Evolutionary conservation across 30 jellyfish, hydroid and myxozoan genomes (phyloP).

Genomic region (Clytia hemisphaerica): DNA sequence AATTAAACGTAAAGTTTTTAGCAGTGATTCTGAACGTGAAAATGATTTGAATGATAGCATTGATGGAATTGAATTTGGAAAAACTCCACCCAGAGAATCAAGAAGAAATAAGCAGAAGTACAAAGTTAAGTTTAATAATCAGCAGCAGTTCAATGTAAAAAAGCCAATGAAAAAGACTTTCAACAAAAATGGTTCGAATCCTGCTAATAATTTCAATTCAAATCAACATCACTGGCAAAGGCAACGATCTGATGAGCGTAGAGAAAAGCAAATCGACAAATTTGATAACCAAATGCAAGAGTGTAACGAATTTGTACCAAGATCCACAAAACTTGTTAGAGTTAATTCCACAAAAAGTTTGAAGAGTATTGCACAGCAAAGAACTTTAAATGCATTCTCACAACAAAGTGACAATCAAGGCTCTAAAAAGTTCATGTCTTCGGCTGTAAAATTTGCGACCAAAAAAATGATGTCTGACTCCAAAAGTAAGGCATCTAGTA

Average conservation of each 20-base stretch:
- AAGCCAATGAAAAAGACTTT: not conserved
- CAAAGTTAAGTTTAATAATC: not conserved
- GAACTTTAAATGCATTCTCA: not conserved
- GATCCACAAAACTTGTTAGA: slow-evolving; percentile 24
- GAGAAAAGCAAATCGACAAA: not conserved
- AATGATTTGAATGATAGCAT: slow-evolving; percentile 11
- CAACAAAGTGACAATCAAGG: not conserved
- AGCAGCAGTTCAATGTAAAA: not conserved
- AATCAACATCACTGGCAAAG: slow-evolving; percentile 1
- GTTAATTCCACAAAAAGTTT: slow-evolving; percentile 30
- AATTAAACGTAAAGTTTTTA: slow-evolving; percentile 14
- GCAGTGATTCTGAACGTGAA: slow-evolving; percentile 51
- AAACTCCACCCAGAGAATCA: slow-evolving; percentile 62
- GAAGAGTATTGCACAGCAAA: slow-evolving; percentile 11
- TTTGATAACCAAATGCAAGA: not conserved
- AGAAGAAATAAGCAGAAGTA: slow-evolving; percentile 44
- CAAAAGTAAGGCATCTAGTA: not conserved
- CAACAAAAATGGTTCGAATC: not conserved
- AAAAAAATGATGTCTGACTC: not conserved
- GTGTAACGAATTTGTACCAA: not conserved
- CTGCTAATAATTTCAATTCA: not conserved
- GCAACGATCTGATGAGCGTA: not conserved
- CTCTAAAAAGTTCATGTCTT: too few relatives aligned
- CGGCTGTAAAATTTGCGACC: not conserved
- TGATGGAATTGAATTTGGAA: slow-evolving; percentile 27